phyloP scores from a whole-genome alignment of 2,113 vertebrate genomes.

The Coregonus clupeaformis region DNA sequence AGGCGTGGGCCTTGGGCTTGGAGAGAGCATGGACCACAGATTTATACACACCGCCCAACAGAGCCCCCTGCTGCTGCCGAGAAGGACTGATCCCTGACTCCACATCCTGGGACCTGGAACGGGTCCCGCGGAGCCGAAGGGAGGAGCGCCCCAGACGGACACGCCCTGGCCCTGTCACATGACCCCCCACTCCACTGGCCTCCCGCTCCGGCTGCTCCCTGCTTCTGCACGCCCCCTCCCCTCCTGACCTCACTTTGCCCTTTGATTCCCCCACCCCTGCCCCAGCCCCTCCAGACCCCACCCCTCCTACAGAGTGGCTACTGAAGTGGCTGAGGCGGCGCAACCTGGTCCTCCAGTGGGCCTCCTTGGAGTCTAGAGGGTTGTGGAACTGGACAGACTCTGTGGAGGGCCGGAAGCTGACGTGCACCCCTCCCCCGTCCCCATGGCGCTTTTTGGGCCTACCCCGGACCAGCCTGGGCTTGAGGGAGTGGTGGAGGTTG shows the following conservation, averaged over 20 bases:
- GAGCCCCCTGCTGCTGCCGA: slow-evolving; percentile 86
- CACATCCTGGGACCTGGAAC: slow-evolving; percentile 85
- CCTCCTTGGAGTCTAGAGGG: slow-evolving; percentile 93
- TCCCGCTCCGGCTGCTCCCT: slow-evolving; percentile 66
- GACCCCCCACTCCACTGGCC: slow-evolving; percentile 46
- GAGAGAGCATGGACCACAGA: slow-evolving; percentile 98
- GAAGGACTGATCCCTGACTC: slow-evolving; percentile 67
- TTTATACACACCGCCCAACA: slow-evolving; percentile 98
- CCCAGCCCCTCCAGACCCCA: too few species aligned
- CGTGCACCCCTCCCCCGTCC: slow-evolving; percentile 77
- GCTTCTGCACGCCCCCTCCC: slow-evolving; percentile 53
- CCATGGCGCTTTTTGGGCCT: slow-evolving; percentile 79
- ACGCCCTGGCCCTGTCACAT: slow-evolving; percentile 53
- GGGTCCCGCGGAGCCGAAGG: slow-evolving; percentile 77
- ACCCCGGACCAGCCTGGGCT: slow-evolving; percentile 81
- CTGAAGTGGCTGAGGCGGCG: slow-evolving; percentile 91
- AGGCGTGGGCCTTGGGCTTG: slow-evolving; percentile 91
- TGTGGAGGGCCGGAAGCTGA: slow-evolving; percentile 94
- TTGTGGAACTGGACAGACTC: slow-evolving; percentile 97
- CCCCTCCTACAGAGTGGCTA: slow-evolving; percentile 64
- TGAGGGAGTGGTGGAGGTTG: slow-evolving; percentile 66
- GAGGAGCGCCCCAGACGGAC: slow-evolving; percentile 76
- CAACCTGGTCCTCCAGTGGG: slow-evolving; percentile 92
- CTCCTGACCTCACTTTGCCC: slow-evolving; percentile 44
- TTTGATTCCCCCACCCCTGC: slow-evolving; percentile 64